phyloP scores from a whole-genome alignment of 2,797 vertebrate genomes.

The Gouania willdenowi region DNA sequence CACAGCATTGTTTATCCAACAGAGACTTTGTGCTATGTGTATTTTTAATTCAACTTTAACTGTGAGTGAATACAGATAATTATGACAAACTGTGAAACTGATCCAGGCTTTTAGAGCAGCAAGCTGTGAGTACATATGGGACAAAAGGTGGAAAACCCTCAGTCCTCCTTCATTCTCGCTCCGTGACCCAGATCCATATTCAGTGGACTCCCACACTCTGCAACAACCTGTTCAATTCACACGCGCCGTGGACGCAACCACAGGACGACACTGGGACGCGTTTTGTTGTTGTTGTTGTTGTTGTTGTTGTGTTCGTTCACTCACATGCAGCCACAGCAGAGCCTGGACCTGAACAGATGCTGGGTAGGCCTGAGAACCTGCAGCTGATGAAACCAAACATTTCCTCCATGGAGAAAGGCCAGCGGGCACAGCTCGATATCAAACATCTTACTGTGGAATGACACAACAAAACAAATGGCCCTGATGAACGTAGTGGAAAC shows the following conservation, averaged over 20 bases:
- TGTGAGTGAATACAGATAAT: no score
- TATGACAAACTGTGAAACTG: slow-evolving; percentile 51
- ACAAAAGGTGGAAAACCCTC: slow-evolving; percentile 51
- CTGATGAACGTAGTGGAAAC: no score
- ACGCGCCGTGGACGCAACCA: slow-evolving; percentile 53
- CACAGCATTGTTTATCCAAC: no score
- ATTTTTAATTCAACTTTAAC: no score
- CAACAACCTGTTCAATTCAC: slow-evolving; percentile 71
- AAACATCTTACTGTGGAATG: slow-evolving; percentile 97
- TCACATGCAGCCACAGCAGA: slow-evolving; percentile 96
- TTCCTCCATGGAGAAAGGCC: slow-evolving; percentile 99
- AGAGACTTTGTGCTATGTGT: no score
- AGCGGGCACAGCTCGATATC: slow-evolving; percentile 97
- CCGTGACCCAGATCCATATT: slow-evolving; percentile 75
- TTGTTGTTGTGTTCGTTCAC: slow-evolving; percentile 31
- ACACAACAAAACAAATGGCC: no score
- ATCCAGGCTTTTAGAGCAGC: slow-evolving; percentile 44
- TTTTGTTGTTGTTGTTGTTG: no score
- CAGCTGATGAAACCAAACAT: slow-evolving; percentile 99
- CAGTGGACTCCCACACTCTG: slow-evolving; percentile 56
- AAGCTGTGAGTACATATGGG: slow-evolving; percentile 56
- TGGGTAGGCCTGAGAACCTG: slow-evolving; percentile 94
- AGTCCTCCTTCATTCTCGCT: slow-evolving; percentile 38
- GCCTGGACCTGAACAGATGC: slow-evolving; percentile 98
- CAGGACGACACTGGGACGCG: slow-evolving; percentile 25